Evolutionary conservation across 2,888 invertebrate species (phyloP).

Genomic region (Seira sanloemensis): DNA sequence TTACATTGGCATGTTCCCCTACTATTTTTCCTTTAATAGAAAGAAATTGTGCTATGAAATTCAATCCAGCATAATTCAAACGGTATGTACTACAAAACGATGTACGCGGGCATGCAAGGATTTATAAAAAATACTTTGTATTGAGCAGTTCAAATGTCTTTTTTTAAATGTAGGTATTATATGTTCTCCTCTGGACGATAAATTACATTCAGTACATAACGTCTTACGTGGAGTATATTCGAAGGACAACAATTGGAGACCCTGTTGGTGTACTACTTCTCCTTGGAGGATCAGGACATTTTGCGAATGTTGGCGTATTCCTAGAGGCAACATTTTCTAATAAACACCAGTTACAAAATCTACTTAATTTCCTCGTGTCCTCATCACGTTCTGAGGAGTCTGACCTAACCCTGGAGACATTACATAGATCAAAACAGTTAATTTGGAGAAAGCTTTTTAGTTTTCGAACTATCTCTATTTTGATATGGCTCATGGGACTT

Average conservation of each 20-base stretch:
- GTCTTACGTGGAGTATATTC: background rate
- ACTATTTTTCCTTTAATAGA: background rate
- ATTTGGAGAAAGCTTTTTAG: background rate
- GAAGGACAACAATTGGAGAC: background rate
- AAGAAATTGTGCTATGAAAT: slow-evolving; percentile 10
- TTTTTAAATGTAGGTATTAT: background rate
- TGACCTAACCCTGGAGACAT: background rate
- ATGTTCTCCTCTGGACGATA: slow-evolving; percentile 3
- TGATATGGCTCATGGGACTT: background rate
- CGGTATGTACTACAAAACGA: background rate
- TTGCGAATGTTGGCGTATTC: background rate
- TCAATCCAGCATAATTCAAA: slow-evolving; percentile 21
- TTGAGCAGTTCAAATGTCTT: background rate
- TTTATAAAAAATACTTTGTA: background rate
- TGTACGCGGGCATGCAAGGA: too few species aligned
- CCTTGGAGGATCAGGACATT: slow-evolving; percentile 30
- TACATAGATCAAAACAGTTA: background rate
- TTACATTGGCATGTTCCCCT: slow-evolving; percentile 14
- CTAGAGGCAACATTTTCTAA: background rate
- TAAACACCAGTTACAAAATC: background rate
- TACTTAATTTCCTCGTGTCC: slow-evolving; percentile 19
- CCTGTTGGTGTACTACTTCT: slow-evolving; percentile 2
- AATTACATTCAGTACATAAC: background rate
- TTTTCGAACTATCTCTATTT: background rate
- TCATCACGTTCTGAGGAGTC: background rate